Percentiles rank a stretch among this genome's conserved stretches.
Conservation (phyloP, 2,113 vertebrate genomes). For the Melanerpes formicivorus region DNA sequence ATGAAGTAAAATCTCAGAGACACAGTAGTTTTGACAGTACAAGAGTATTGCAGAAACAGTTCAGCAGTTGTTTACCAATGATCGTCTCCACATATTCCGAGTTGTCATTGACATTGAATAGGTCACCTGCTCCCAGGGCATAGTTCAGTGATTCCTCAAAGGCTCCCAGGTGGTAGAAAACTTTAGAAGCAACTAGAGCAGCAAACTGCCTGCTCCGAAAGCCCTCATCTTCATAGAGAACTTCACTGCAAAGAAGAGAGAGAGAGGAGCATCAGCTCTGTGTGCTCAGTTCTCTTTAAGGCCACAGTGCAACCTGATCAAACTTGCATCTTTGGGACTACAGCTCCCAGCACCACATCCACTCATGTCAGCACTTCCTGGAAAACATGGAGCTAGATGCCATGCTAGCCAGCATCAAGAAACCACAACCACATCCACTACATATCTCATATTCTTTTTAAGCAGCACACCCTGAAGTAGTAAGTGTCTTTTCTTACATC, state of each 20-base stretch:
- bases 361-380: not conserved
- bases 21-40: not conserved
- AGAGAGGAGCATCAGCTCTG: not conserved
- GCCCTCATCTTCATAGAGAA: constrained; percentile 96
- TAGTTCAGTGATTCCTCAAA: constrained; percentile 99
- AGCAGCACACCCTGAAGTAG: not conserved
- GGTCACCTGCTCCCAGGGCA: constrained; percentile 96
- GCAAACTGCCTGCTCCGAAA: constrained; percentile 96
- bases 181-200: constrained; percentile 97
- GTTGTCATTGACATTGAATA: constrained; percentile 98
- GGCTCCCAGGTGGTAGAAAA: constrained; percentile 97
- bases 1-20: not conserved
- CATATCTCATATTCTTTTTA: not conserved
- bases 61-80: constrained; percentile 84
- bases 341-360: not conserved
- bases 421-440: not conserved
- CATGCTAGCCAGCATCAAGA: not conserved
- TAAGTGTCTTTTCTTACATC: constrained; percentile 87
- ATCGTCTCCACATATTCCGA: constrained; percentile 99
- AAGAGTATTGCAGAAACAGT: not conserved
- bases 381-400: not conserved
- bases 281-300: not conserved
- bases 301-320: not conserved
- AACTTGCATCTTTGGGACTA: not conserved
- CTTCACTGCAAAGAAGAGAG: constrained; percentile 83